Conservation (phyloP, 2,113 vertebrate genomes). For the Lagenorhynchus albirostris region DNA sequence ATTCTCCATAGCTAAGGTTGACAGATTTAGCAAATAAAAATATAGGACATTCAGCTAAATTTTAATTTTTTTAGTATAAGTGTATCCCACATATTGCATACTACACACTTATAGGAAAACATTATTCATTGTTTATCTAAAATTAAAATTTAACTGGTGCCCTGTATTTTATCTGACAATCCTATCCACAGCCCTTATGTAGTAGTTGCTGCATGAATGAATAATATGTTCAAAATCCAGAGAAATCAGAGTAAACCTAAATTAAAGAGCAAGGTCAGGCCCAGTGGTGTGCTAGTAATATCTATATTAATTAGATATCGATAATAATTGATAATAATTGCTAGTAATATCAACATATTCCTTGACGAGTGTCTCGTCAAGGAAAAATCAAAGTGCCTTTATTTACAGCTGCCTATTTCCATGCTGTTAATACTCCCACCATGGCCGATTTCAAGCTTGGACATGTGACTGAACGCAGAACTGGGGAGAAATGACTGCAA, state of each 20-base stretch:
- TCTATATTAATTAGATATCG: too few relatives aligned
- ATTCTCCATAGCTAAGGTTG: background rate
- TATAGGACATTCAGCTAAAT: background rate
- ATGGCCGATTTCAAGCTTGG: background rate
- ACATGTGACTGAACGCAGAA: background rate
- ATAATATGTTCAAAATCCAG: background rate
- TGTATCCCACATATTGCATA: background rate
- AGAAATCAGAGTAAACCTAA: background rate
- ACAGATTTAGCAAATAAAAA: background rate
- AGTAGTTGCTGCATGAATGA: background rate
- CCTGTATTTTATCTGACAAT: background rate
- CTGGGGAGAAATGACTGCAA: background rate
- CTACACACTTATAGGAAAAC: background rate
- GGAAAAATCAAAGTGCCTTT: background rate
- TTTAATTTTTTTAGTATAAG: background rate
- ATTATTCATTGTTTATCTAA: background rate
- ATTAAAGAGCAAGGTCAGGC: background rate
- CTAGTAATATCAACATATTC: too few relatives aligned
- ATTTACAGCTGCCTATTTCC: background rate
- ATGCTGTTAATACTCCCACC: background rate
- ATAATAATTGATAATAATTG: too few relatives aligned
- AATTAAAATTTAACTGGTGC: background rate
- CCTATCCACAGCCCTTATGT: background rate
- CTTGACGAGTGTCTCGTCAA: background rate
- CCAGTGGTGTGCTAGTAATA: background rate